Evolutionary conservation across 1,140 invertebrate species (phyloP).

Genomic region (Bombus superbus): DNA sequence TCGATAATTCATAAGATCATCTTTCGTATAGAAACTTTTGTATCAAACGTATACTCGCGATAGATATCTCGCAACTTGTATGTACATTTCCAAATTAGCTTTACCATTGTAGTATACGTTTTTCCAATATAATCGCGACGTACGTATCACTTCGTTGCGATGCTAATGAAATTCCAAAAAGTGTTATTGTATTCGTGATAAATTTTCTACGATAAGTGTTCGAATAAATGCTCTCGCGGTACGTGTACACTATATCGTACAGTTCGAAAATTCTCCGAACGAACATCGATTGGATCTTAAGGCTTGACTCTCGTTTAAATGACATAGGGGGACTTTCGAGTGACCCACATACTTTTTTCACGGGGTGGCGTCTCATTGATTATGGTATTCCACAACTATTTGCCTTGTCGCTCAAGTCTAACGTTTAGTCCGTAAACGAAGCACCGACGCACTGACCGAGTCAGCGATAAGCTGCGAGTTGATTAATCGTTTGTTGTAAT

Average conservation of each 20-base stretch:
- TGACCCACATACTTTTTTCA: background rate
- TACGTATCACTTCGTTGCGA: too few relatives aligned
- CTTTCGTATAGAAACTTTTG: too few relatives aligned
- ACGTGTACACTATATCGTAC: background rate
- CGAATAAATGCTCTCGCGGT: background rate
- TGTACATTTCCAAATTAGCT: background rate
- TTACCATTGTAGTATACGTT: background rate
- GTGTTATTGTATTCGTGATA: background rate
- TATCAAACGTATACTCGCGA: background rate
- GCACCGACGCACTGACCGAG: background rate
- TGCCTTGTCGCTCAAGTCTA: background rate
- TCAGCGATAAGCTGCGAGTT: background rate
- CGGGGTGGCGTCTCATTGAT: background rate
- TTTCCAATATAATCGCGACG: background rate
- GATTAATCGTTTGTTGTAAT: background rate
- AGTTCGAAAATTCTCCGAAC: background rate
- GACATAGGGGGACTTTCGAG: background rate
- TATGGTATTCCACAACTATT: background rate
- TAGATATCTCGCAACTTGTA: background rate
- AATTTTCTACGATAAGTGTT: background rate
- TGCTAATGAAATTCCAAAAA: background rate
- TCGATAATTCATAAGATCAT: too few relatives aligned
- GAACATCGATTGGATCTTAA: background rate
- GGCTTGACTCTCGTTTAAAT: background rate
- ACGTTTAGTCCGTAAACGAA: background rate